Base-by-base conservation (phyloP, 2,113 vertebrate genomes). In the Agapornis roseicollis region DNA sequence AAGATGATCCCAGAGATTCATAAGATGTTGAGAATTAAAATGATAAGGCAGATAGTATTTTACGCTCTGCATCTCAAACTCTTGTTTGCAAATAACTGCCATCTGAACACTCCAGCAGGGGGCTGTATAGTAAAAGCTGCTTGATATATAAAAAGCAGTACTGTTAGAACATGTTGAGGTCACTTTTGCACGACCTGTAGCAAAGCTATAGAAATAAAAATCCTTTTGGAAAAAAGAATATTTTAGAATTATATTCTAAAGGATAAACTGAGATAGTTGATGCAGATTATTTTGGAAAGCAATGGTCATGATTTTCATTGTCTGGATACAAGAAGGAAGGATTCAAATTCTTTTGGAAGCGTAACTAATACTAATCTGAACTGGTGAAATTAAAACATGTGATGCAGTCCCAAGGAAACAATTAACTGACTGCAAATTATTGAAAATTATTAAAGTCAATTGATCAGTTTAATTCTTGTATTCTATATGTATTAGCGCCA, bases 371-470 rank as follows among this genome's bases (percentile, higher is more conserved):
- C 53, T 94, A 73, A 94, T 96, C 68, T 76, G 88, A 90, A 80
- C 50, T 64, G 76, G 44, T 65, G 27, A 93, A 93, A 92, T 91
- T 76, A 91, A 96, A 92, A 94, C 65, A 66, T 70, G 35, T 95
- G 61, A 90, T 78, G 76, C 31, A 79, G 44, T 41, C 85, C 70
- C 17, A 96, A 94, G 55, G 42, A 97, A 88, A 94, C 83, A 95
- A 97, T 97, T 96, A 95, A 96, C 92, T 95, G 88, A 97, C 94
- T 88, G 64, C 19, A 95, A 97, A 88, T 92, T 90, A 94, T 89
- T 96, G 74, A 94, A 95, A 92, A 91, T 29, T 82, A 94, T 92
- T 94, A 39, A 89, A 80, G 17, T 88, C 80, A 5, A 50, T 61
- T 91, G 93, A 97, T 95, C 95, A 95, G 41, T 88, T 94, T 80